These are phyloP conservation scores for Ispidina lecontei DNA, from an alignment of 2,797 vertebrate genomes.

Conservation along the genomic window DNA sequence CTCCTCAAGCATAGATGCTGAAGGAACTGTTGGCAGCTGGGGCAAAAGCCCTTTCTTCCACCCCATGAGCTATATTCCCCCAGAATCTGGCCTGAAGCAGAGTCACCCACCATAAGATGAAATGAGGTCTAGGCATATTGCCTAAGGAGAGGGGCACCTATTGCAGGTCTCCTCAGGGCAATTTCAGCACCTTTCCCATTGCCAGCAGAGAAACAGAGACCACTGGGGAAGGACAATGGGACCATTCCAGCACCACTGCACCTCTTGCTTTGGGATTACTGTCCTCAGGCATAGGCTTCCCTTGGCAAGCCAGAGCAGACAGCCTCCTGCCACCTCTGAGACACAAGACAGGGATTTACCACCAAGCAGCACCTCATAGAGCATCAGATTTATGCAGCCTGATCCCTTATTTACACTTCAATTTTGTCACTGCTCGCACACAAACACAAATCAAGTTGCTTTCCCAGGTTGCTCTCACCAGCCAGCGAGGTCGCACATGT, in stretches of 20 bases:
- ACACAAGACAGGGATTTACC: neutral
- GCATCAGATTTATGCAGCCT: neutral
- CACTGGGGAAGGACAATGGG: neutral
- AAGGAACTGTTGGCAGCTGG: neutral
- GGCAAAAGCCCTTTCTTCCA: neutral
- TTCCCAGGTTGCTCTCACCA: neutral
- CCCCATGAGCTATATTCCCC: neutral
- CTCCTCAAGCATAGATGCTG: neutral
- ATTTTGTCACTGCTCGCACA: neutral
- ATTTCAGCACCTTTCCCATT: neutral
- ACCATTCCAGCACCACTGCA: fast-evolving
- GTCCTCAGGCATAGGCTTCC: too few species aligned
- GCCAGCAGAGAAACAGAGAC: neutral
- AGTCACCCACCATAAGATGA: neutral
- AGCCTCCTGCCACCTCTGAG: neutral
- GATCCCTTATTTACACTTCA: slow-evolving; percentile 17
- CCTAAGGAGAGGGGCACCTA: too few species aligned
- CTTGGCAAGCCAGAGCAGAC: neutral
- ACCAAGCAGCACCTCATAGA: neutral
- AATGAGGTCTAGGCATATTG: neutral
- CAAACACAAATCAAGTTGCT: neutral
- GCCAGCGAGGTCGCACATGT: neutral
- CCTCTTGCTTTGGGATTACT: neutral
- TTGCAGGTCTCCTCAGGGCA: neutral
- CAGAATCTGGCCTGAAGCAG: fast-evolving